A percentile compares a stretch with the other conserved stretches of the same genome.
Conservation (phyloP, 1,140 invertebrate species). For the Copidosoma floridanum region DNA sequence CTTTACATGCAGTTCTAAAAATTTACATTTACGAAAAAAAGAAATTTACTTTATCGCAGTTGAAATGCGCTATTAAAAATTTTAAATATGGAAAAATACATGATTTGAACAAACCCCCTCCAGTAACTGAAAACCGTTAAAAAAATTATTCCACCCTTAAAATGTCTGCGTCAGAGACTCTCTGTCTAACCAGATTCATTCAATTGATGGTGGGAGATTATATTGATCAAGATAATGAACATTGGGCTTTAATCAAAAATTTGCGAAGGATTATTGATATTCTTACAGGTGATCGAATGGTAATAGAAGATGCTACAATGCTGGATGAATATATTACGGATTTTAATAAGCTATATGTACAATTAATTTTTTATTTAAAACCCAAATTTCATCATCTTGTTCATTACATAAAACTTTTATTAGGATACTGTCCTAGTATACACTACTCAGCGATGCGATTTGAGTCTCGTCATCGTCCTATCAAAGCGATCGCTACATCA, state of each 20-base stretch:
- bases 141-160: conserved; percentile 2
- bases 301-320: not conserved
- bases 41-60: conserved; percentile 7
- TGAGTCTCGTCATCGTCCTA: not conserved
- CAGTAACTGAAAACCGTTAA: not conserved
- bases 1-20: not conserved
- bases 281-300: not conserved
- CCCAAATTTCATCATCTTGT: not conserved
- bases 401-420: not conserved
- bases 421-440: not conserved
- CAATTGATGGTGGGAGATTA: conserved; percentile 20
- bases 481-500: not conserved
- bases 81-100: not conserved
- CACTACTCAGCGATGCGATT: not conserved
- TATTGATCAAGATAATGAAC: not conserved
- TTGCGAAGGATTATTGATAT: not conserved
- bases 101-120: not conserved
- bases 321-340: not conserved
- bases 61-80: conserved; percentile 7
- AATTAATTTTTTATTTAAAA: not conserved
- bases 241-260: not conserved
- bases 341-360: not conserved
- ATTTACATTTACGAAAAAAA: conserved; percentile 8
- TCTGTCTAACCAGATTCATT: conserved; percentile 22
- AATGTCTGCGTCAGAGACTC: conserved; percentile 27